A percentile compares a stretch with the other conserved stretches of the same genome.
These are phyloP conservation scores for Agrotis segetum DNA, from an alignment of 2,888 invertebrate genomes.

Conservation along the genomic window DNA sequence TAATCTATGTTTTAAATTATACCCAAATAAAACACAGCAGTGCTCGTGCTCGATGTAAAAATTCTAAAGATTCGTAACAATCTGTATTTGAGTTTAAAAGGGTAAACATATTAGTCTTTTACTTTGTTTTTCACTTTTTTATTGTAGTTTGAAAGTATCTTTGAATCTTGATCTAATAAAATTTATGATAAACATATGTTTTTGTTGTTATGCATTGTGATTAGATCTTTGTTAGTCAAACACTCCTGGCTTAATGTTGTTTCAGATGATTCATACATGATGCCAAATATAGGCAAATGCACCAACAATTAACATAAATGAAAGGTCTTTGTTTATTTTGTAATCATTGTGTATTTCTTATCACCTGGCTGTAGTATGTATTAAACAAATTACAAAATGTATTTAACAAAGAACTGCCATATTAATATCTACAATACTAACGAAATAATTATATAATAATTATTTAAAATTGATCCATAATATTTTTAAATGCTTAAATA, in stretches of 20 bases:
- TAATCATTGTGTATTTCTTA: neutral
- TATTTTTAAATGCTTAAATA: too few relatives aligned
- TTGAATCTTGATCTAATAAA: constrained; percentile 11
- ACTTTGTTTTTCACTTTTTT: neutral
- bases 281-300: constrained; percentile 31
- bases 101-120: constrained; percentile 26
- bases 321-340: constrained; percentile 12
- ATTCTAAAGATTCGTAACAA: constrained; percentile 2
- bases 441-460: too few relatives aligned
- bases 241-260: neutral
- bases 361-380: too few relatives aligned
- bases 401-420: too few relatives aligned
- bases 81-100: constrained; percentile 11
- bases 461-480: too few relatives aligned
- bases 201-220: constrained; percentile 29
- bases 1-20: constrained; percentile 59
- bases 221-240: neutral
- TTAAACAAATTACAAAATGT: neutral
- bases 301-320: neutral
- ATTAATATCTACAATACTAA: too few relatives aligned
- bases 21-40: constrained; percentile 29
- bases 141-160: neutral
- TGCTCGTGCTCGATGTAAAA: constrained; percentile 29
- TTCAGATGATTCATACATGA: constrained; percentile 6
- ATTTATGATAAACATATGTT: constrained; percentile 9